These are phyloP conservation scores for Dolichopus griseipennis DNA, from an alignment of 2,888 invertebrate species.

Conservation along the genomic window DNA sequence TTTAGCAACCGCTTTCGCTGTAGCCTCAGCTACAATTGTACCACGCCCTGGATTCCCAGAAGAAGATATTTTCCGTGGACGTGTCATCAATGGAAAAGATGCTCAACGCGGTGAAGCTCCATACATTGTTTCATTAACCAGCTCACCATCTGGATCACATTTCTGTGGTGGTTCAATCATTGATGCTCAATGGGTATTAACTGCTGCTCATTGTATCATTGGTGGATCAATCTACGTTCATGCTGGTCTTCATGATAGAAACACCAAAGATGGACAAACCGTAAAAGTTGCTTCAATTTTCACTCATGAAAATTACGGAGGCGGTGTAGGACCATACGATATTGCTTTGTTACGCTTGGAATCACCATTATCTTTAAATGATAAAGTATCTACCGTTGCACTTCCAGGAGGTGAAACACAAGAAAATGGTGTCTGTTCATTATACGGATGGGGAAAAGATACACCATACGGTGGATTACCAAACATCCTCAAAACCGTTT, in stretches of 20 bases:
- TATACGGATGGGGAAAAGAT: constrained; percentile 34
- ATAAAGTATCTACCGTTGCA: constrained; percentile 16
- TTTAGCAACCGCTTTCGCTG: not conserved
- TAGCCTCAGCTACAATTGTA: not conserved
- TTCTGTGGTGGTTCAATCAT: constrained; percentile 44
- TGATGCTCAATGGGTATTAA: constrained; percentile 32
- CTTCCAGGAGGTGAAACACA: constrained; percentile 15
- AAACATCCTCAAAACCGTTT: constrained; percentile 30
- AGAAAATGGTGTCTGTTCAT: constrained; percentile 16
- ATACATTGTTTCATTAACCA: constrained; percentile 40
- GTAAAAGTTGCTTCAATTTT: constrained; percentile 28
- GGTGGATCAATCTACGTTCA: constrained; percentile 31
- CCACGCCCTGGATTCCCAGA: constrained; percentile 7
- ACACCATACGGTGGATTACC: constrained; percentile 27
- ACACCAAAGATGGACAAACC: constrained; percentile 19
- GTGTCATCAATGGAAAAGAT: constrained; percentile 36
- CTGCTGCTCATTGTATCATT: constrained; percentile 37
- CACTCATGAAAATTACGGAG: constrained; percentile 33
- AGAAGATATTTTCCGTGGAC: constrained; percentile 21
- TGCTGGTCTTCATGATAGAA: constrained; percentile 39
- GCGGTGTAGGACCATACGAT: constrained; percentile 45
- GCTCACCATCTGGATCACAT: constrained; percentile 20
- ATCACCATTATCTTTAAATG: constrained; percentile 30
- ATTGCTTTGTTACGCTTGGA: constrained; percentile 45
- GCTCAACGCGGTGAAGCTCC: constrained; percentile 40